phyloP scores from a whole-genome alignment of 2,113 vertebrate genomes.

The Bagarius yarrelli region DNA sequence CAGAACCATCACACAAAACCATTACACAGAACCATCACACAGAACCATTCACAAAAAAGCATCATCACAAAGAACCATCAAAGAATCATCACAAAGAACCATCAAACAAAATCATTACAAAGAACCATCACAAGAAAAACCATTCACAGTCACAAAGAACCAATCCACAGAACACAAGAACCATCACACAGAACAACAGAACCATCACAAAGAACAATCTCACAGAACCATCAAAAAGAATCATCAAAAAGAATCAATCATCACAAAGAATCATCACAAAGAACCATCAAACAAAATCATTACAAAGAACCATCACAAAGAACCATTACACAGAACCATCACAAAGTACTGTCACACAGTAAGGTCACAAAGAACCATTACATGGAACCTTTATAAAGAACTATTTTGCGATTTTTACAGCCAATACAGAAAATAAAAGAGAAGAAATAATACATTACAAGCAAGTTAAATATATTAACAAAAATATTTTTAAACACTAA shows the following conservation, averaged over 20 bases:
- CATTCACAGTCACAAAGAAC: too few species aligned
- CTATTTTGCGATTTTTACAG: too few species aligned
- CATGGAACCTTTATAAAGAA: not conserved
- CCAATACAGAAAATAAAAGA: too few species aligned
- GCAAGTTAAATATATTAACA: too few species aligned
- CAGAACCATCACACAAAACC: not conserved
- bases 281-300: not conserved
- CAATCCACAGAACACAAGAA: not conserved
- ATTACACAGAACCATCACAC: not conserved
- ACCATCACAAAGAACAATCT: not conserved
- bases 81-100: not conserved
- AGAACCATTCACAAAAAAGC: not conserved
- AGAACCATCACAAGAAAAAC: not conserved
- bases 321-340: not conserved
- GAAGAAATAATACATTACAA: not conserved
- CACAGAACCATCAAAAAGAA: not conserved
- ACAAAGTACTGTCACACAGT: not conserved
- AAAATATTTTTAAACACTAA: too few species aligned
- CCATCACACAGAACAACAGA: not conserved
- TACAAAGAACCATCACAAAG: not conserved
- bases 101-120: not conserved
- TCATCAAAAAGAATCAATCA: not conserved
- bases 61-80: not conserved
- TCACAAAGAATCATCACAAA: not conserved
- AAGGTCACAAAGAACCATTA: not conserved